phyloP scores from a whole-genome alignment of 2,888 invertebrate species.

The Halocaridina rubra region DNA sequence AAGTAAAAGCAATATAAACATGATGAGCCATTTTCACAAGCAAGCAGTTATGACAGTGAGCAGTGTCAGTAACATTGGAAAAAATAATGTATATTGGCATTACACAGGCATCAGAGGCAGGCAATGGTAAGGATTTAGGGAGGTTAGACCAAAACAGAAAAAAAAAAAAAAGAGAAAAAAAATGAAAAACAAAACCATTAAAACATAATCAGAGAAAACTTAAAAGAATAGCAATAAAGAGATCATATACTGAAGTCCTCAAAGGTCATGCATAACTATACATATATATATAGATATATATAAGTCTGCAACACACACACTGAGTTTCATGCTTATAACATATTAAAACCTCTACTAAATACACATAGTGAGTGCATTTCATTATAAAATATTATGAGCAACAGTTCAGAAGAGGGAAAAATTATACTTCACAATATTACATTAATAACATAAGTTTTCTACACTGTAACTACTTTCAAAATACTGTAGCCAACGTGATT shows the following conservation, averaged over 20 bases:
- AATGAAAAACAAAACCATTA: neutral
- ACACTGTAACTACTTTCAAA: no score
- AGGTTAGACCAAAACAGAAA: conserved; percentile 18
- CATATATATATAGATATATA: no score
- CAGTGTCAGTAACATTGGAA: conserved; percentile 30
- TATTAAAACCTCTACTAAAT: neutral
- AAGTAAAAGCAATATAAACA: conserved; percentile 36
- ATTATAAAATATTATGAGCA: neutral
- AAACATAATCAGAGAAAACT: neutral
- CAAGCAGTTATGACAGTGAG: conserved; percentile 42
- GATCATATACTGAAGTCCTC: no score
- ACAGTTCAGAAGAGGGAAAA: neutral
- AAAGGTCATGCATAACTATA: no score
- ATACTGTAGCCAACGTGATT: no score
- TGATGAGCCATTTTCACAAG: conserved; percentile 47
- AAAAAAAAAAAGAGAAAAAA: conserved; percentile 31
- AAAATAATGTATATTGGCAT: conserved; percentile 34
- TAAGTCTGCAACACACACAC: neutral
- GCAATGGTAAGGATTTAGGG: conserved; percentile 32
- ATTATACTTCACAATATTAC: no score
- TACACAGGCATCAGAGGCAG: conserved; percentile 56
- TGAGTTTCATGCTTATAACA: neutral
- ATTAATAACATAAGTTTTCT: no score
- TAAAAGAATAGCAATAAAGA: neutral
- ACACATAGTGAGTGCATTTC: neutral